Evolutionary conservation across 2,888 invertebrate genomes (phyloP).

Genomic region (Spilarctia lutea): DNA sequence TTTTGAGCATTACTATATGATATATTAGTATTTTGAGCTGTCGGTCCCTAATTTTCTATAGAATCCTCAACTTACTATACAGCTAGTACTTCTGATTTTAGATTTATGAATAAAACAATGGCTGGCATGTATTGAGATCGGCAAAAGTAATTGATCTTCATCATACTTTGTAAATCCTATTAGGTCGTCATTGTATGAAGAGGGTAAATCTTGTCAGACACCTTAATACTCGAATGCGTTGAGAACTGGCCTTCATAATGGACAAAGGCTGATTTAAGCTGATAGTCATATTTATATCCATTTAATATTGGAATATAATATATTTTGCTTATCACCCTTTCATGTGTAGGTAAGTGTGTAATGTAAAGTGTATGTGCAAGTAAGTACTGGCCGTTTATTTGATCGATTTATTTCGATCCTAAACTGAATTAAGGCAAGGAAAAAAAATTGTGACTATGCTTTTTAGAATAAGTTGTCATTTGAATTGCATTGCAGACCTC

Average conservation of each 20-base stretch:
- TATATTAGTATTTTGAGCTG: not conserved
- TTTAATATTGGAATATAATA: not conserved
- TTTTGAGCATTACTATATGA: no score
- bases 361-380: no score
- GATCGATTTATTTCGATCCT: no score
- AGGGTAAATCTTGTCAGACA: constrained; percentile 19
- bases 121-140: not conserved
- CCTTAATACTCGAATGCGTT: constrained; percentile 14
- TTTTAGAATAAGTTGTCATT: no score
- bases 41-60: not conserved
- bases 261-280: not conserved
- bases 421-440: no score
- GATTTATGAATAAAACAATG: constrained; percentile 2
- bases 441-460: no score
- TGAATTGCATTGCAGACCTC: no score
- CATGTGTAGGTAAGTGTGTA: no score
- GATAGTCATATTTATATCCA: not conserved
- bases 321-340: not conserved
- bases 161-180: constrained; percentile 11
- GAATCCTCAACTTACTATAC: not conserved
- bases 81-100: not conserved
- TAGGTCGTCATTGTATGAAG: constrained; percentile 17
- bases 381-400: not conserved
- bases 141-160: constrained; percentile 13
- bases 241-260: not conserved